Evolutionary conservation across 1,140 invertebrate species (phyloP), one percentile per base, ranked within the genome.

Genomic region (Hormaphis cornu): DNA sequence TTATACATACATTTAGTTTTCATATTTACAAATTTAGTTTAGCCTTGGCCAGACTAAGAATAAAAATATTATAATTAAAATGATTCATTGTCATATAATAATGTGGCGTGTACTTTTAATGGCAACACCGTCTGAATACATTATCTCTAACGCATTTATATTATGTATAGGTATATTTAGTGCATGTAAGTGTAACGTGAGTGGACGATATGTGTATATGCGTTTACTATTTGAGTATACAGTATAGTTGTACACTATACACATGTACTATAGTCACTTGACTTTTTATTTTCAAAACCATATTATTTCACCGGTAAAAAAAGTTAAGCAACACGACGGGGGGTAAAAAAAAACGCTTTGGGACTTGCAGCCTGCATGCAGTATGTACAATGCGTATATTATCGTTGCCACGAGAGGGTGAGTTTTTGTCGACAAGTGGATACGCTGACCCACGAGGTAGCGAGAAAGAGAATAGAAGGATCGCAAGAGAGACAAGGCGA

Each of bases 401-500:
- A 56, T 37, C 20, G 24, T 58, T 16, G n/a, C n/a, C n/a, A n/a
- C n/a, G 35, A 58, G 54, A 9, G 46, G 61, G 61, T 50, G 28
- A 33, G 28, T 48, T 66, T 66, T 48, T 28, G 44, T 66, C 61
- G 61, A 66, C 61, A 50, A 66, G 61, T 66, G 61, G 44, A 66
- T 66, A 20, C 18, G 44, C 61, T 66, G 61, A 61, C 58, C 58
- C 12, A n/a, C 24, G n/a, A 28, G 42, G 42, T 22, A 48, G 24
- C n/a, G 20, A n/a, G 18, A n/a, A n/a, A n/a, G n/a, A n/a, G n/a
- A n/a, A n/a, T n/a, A n/a, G n/a, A n/a, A n/a, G n/a, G n/a, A n/a
- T n/a, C n/a, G n/a, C 14, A 37, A 37, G 35, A 37, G 42, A 7
- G 3, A 44, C n/a, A 9, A 28, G 14, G 35, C n/a, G n/a, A 24